These are phyloP conservation scores for Loriculus beryllinus DNA, from an alignment of 2,797 vertebrate species.

Conservation along the genomic window DNA sequence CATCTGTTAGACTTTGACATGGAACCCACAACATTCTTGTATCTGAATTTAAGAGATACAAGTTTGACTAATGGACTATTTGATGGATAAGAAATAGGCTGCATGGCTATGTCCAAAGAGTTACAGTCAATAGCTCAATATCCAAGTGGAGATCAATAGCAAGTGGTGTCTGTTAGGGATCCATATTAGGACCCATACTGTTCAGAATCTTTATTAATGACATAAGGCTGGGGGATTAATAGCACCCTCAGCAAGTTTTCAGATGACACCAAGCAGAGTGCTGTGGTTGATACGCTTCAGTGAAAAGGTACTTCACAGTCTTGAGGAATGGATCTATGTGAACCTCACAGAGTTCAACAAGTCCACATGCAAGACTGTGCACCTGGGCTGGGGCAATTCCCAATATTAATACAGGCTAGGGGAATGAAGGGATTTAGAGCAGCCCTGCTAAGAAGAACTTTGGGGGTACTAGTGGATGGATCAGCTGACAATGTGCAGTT, in stretches of 20 bases:
- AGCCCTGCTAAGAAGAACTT: background rate
- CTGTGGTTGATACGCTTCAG: background rate
- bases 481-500: fast-evolving
- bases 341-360: background rate
- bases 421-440: background rate
- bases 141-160: background rate
- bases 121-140: background rate
- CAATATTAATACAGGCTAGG: background rate
- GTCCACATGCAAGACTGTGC: background rate
- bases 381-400: fast-evolving
- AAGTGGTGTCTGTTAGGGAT: background rate
- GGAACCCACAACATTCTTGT: background rate
- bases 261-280: background rate
- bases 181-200: too few species aligned
- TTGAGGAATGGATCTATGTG: background rate
- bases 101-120: background rate
- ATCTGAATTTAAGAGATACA: background rate
- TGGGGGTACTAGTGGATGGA: too few species aligned
- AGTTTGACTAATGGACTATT: background rate
- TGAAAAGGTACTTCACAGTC: background rate
- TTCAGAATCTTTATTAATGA: background rate
- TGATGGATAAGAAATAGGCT: background rate
- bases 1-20: background rate
- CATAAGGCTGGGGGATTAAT: background rate
- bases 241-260: background rate